These are phyloP conservation scores for Cavia aperea DNA, from an alignment of 2,113 vertebrate species.

Conservation along the genomic window DNA sequence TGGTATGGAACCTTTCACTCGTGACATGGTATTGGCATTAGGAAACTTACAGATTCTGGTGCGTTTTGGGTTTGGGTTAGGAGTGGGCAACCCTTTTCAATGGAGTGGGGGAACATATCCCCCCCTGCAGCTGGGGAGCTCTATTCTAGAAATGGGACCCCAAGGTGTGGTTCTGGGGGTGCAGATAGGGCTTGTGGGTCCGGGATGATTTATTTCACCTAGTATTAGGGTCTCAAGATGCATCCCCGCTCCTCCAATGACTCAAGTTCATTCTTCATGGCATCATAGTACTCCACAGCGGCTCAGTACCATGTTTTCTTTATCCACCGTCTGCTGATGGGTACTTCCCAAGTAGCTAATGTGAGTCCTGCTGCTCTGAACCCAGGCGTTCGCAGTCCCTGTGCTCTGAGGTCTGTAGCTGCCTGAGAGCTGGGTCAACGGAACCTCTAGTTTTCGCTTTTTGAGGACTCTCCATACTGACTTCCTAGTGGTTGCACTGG, in stretches of 20 bases:
- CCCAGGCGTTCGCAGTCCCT: accelerated
- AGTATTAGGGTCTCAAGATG: not conserved
- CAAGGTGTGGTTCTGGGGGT: not conserved
- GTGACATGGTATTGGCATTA: not conserved
- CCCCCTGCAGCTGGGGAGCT: not conserved
- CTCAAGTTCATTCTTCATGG: not conserved
- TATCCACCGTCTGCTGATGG: not conserved
- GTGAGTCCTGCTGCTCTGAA: not conserved
- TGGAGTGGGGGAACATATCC: not conserved
- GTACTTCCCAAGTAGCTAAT: not conserved
- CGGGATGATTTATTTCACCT: not conserved
- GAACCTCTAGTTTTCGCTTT: not conserved
- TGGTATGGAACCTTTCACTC: not conserved
- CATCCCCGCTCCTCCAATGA: not conserved
- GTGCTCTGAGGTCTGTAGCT: not conserved
- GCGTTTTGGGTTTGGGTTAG: not conserved
- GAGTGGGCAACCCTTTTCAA: not conserved
- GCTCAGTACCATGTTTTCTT: not conserved
- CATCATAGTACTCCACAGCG: not conserved
- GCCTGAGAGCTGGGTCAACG: not conserved
- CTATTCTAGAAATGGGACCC: not conserved
- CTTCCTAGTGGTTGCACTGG: not conserved
- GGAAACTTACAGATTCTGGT: not conserved
- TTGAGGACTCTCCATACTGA: not conserved
- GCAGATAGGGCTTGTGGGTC: not conserved